Evolutionary conservation across 2,797 vertebrate species (phyloP).

Genomic region (Chrysocyon brachyurus): DNA sequence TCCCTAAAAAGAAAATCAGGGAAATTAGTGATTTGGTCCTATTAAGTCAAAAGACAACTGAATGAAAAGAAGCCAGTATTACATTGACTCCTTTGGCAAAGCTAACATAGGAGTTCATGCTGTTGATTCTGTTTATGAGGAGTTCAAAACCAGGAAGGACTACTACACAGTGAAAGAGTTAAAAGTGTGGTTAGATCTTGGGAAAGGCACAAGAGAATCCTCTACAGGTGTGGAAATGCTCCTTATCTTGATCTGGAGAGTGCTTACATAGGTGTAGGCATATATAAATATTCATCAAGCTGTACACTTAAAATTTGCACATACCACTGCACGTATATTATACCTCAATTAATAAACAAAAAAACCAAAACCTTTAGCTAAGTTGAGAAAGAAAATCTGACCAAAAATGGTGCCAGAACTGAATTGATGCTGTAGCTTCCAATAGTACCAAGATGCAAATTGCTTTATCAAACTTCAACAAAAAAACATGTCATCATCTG

Average conservation of each 20-base stretch:
- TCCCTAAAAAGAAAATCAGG: neutral
- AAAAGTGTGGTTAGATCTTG: neutral
- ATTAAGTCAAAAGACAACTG: neutral
- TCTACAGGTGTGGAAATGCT: neutral
- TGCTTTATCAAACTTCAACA: neutral
- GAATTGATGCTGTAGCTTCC: neutral
- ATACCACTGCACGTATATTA: neutral
- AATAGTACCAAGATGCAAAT: neutral
- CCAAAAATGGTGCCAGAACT: neutral
- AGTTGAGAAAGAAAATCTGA: neutral
- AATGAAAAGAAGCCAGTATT: neutral
- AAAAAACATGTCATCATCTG: neutral
- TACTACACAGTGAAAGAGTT: neutral
- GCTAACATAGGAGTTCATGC: neutral
- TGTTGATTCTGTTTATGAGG: neutral
- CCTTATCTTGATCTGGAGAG: neutral
- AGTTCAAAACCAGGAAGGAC: neutral
- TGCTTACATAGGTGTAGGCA: neutral
- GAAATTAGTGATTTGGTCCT: neutral
- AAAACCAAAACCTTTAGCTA: neutral
- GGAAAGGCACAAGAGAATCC: neutral
- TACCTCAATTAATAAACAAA: neutral
- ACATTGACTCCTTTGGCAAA: neutral
- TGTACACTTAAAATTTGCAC: neutral
- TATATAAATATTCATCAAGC: neutral